Conservation (phyloP, 2,113 vertebrate species). For the Lycaon pictus region DNA sequence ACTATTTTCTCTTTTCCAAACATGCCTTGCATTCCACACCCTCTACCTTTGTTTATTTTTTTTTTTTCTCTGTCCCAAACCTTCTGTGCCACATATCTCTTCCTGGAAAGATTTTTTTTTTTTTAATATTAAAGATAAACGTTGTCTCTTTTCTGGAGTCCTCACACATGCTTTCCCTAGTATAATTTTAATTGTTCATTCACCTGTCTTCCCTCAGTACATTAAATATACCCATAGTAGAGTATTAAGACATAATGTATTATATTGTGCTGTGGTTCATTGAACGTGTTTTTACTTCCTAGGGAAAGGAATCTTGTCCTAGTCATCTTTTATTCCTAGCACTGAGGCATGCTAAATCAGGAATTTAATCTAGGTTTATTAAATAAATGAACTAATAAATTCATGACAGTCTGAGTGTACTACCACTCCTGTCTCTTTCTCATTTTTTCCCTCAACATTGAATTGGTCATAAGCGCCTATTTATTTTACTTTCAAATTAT, state of each 20-base stretch:
- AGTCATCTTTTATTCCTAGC: slow-evolving; percentile 42
- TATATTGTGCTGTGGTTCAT: slow-evolving; percentile 22
- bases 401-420: not conserved
- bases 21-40: not conserved
- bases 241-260: slow-evolving; percentile 57
- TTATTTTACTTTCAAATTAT: slow-evolving; percentile 56
- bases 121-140: slow-evolving; percentile 54
- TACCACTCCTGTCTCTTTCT: not conserved
- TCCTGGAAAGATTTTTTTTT: not conserved
- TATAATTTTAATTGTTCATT: slow-evolving; percentile 54
- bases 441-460: not conserved
- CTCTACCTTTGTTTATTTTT: not conserved
- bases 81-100: not conserved
- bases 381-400: slow-evolving; percentile 19
- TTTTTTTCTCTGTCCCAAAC: not conserved
- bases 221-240: slow-evolving; percentile 14
- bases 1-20: not conserved
- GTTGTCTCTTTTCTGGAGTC: slow-evolving; percentile 9
- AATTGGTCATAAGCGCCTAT: not conserved
- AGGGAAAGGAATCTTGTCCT: slow-evolving; percentile 2
- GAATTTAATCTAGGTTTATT: slow-evolving; percentile 59
- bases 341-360: slow-evolving; percentile 35
- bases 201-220: slow-evolving; percentile 51
- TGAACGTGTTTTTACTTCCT: slow-evolving; percentile 64
- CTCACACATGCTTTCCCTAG: slow-evolving; percentile 35